Evolutionary conservation across 2,113 vertebrate species (phyloP), one percentile per base, ranked within the genome.

Genomic region (Oncorhynchus clarkii): DNA sequence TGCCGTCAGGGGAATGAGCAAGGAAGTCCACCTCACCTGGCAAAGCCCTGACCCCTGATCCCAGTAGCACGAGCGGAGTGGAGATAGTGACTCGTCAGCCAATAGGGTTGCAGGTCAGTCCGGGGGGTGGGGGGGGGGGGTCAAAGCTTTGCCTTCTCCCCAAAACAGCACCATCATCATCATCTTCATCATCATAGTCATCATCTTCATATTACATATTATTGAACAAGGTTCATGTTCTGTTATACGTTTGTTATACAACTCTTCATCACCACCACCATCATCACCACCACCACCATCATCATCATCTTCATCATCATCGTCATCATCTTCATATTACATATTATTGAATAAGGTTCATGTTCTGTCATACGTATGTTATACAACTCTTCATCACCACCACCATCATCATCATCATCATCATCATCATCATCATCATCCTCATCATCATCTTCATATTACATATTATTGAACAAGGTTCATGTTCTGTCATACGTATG

Each of bases 1-100:
- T 89, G 88, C 88, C 86, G 88, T 77, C 80, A 31, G 78, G 85
- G 89, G 87, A 86, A 92, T 89, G 89, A 91, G 91, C 89, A 86
- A 91, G 87, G 87, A 88, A 81, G 83, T 90, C 86, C 77, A 69
- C 81, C 84, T 82, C 77, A 83, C 74, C 76, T 66, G 51, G 74
- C 83, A 80, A 79, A 88, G 74, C 84, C 87, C 74, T 85, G 84
- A 87, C 85, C 82, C 79, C 70, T 69, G n/a, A 79, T 81, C 80
- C 79, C 75, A 83, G 51, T 75, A 80, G 86, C 24, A n/a, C 77
- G 60, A 68, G 79, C 22, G 54, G 49, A 76, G 80, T 73, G 83
- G 54, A 82, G 88, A 90, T 88, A 80, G 78, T 39, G 77, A 72
- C 85, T 77, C 27, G 48, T 80, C 31, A 65, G 66, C 75, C 77